Conservation (phyloP, 92 coral and sea anemone genomes). For the Umimayanthus chanpuru region DNA sequence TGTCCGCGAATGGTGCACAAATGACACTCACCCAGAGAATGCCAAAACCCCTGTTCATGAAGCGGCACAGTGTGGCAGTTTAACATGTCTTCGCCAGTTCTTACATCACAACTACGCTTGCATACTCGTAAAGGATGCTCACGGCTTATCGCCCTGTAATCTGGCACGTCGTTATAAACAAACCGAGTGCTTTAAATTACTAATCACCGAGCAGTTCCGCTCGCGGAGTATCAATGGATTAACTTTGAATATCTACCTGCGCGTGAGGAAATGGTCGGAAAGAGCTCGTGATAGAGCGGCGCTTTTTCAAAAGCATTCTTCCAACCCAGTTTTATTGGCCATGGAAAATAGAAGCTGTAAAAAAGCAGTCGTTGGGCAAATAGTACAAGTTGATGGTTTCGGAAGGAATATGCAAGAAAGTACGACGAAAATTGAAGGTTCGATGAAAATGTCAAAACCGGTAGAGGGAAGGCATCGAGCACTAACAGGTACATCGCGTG, state of each 20-base stretch:
- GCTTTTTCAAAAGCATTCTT: conserved; percentile 83
- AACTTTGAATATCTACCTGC: conserved; percentile 77
- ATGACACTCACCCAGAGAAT: conserved; percentile 78
- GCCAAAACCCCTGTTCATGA: conserved; percentile 87
- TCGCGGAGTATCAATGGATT: conserved; percentile 82
- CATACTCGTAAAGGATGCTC: conserved; percentile 83
- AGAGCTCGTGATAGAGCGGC: conserved; percentile 86
- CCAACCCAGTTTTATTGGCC: conserved; percentile 77
- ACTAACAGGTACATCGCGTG: conserved; percentile 65
- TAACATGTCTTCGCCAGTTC: conserved; percentile 78
- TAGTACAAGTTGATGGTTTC: conserved; percentile 89
- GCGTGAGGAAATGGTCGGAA: conserved; percentile 96
- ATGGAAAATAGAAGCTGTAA: conserved; percentile 73
- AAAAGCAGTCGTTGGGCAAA: conserved; percentile 89
- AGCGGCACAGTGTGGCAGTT: conserved; percentile 88
- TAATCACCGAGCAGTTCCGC: conserved; percentile 93
- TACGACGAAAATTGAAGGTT: conserved; percentile 64
- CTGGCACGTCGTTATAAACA: conserved; percentile 81
- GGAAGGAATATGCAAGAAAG: conserved; percentile 78
- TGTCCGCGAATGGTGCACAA: conserved; percentile 92
- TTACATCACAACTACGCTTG: conserved; percentile 88
- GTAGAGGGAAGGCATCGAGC: conserved; percentile 49
- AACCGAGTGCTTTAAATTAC: conserved; percentile 90
- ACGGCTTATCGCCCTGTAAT: conserved; percentile 94
- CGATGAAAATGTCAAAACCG: conserved; percentile 47